These are phyloP conservation scores for Drosophila athabasca DNA, from an alignment of 1,140 invertebrate species.

Conservation along the genomic window DNA sequence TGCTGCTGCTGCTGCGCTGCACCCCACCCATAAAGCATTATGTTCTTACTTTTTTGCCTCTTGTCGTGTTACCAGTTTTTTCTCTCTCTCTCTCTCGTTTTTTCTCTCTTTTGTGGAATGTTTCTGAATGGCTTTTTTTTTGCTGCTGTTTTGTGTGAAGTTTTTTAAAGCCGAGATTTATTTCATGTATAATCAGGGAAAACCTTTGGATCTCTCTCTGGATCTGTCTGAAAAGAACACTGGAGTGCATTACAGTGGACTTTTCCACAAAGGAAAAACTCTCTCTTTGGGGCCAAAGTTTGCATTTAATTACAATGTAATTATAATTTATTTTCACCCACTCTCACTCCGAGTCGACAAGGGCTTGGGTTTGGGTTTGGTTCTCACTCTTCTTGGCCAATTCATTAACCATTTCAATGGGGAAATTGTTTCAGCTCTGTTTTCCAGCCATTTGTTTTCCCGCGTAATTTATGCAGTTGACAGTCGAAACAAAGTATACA, in stretches of 20 bases:
- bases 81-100: slow-evolving; percentile 18
- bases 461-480: slow-evolving; percentile 53
- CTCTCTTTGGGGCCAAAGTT: slow-evolving; percentile 26
- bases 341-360: slow-evolving; percentile 1
- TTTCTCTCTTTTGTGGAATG: slow-evolving; percentile 49
- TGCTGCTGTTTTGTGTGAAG: slow-evolving; percentile 18
- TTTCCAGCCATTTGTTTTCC: slow-evolving; percentile 17
- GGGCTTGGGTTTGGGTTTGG: neutral
- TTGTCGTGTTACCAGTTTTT: slow-evolving; percentile 71
- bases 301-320: slow-evolving; percentile 54
- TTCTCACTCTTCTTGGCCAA: slow-evolving; percentile 33
- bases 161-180: slow-evolving; percentile 55
- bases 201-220: slow-evolving; percentile 13
- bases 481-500: slow-evolving; percentile 44
- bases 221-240: slow-evolving; percentile 5
- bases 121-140: slow-evolving; percentile 46
- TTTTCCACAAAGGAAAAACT: slow-evolving; percentile 5
- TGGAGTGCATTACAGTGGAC: neutral
- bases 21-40: slow-evolving; percentile 43
- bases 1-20: slow-evolving; percentile 21
- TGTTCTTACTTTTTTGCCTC: slow-evolving; percentile 72
- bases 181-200: slow-evolving; percentile 37
- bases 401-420: slow-evolving; percentile 45
- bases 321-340: slow-evolving; percentile 55
- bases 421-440: slow-evolving; percentile 24